Evolutionary conservation across 2,888 invertebrate species (phyloP).

Genomic region (Drosophila emarginata): DNA sequence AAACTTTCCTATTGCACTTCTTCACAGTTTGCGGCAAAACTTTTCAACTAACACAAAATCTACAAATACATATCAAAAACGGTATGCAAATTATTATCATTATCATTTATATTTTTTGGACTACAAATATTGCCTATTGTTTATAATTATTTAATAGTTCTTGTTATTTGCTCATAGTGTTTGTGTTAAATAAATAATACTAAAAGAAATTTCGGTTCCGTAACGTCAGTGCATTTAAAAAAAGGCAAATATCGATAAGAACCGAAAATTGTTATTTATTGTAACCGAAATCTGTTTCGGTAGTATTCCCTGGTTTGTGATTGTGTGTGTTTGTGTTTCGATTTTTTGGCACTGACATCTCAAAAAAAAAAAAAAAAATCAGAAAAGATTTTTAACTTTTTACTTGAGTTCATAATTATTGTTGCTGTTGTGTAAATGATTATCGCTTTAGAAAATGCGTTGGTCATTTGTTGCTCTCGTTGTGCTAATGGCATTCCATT

Average conservation of each 20-base stretch:
- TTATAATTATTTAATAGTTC: slow-evolving; percentile 1
- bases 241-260: no score
- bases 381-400: neutral
- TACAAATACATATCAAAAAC: slow-evolving; percentile 32
- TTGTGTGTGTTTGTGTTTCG: neutral
- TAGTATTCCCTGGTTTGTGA: slow-evolving; percentile 1
- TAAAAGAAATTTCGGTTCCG: neutral
- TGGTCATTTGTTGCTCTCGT: slow-evolving; percentile 55
- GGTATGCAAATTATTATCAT: slow-evolving; percentile 49
- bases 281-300: neutral
- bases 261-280: neutral
- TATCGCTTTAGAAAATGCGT: slow-evolving; percentile 69
- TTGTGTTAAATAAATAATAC: slow-evolving; percentile 7
- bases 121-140: slow-evolving; percentile 3
- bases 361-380: slow-evolving; percentile 5
- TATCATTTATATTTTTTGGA: slow-evolving; percentile 16
- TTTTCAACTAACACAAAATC: slow-evolving; percentile 45
- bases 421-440: slow-evolving; percentile 62
- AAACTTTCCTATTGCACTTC: slow-evolving; percentile 59
- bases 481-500: slow-evolving; percentile 30
- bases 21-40: slow-evolving; percentile 38
- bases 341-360: slow-evolving; percentile 22
- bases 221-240: no score
- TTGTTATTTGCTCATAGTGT: slow-evolving; percentile 12
- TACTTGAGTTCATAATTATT: slow-evolving; percentile 34